Percentiles rank a stretch among this genome's conserved stretches.
These are phyloP conservation scores for Notolepis coatsorum DNA, from an alignment of 2,797 vertebrate genomes.

Conservation along the genomic window DNA sequence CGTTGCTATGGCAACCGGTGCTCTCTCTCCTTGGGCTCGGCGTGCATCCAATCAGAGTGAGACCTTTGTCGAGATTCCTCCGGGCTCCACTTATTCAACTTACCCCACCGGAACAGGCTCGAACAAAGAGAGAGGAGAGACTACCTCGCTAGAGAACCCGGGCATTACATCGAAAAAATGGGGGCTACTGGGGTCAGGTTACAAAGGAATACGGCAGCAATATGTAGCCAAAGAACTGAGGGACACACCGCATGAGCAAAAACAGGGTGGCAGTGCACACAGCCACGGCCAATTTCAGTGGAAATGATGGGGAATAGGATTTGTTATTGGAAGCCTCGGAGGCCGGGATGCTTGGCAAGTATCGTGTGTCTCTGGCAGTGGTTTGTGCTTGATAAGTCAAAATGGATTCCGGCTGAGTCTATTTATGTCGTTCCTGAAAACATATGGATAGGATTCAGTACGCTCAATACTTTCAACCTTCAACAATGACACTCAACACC, in stretches of 20 bases:
- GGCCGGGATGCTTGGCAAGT: conserved; percentile 75
- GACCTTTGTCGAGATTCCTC: conserved; percentile 87
- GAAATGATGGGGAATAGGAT: conserved; percentile 78
- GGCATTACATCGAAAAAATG: conserved; percentile 65
- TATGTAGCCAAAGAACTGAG: conserved; percentile 54
- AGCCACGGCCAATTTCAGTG: conserved; percentile 75
- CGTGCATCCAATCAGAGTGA: conserved; percentile 84
- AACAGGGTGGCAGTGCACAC: conserved; percentile 62
- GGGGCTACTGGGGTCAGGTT: conserved; percentile 67
- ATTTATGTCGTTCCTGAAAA: conserved; percentile 85
- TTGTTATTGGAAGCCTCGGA: conserved; percentile 77
- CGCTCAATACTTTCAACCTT: conserved; percentile 82
- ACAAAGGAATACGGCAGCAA: conserved; percentile 65
- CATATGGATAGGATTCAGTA: conserved; percentile 81
- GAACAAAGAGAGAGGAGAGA: conserved; percentile 76
- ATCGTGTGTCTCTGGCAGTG: conserved; percentile 66
- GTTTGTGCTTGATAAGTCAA: conserved; percentile 80
- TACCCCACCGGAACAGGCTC: conserved; percentile 79
- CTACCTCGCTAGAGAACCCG: conserved; percentile 63
- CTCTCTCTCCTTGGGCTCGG: conserved; percentile 79
- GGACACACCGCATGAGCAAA: conserved; percentile 52
- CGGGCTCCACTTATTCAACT: conserved; percentile 84
- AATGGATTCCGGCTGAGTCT: conserved; percentile 82
- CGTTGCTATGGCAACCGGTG: conserved; percentile 85
- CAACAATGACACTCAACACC: conserved; percentile 83